Evolutionary conservation across 2,888 invertebrate species (phyloP), one percentile per base, ranked within the genome.

Genomic region (Onchidella celtica): DNA sequence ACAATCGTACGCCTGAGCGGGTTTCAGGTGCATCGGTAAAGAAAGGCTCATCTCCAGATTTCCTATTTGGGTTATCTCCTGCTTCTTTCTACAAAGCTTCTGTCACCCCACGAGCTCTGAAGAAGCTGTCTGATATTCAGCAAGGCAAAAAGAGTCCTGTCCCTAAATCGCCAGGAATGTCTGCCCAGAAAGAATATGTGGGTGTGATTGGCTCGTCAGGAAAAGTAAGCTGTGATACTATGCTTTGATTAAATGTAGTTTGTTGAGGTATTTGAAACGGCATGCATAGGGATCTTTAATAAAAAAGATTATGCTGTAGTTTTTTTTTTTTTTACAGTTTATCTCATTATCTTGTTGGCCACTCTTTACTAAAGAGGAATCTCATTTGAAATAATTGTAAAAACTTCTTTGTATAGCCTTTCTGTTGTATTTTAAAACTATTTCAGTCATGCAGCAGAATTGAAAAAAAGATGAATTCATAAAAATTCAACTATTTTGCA

Each of bases 61-160:
- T 80, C 27, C 57, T 77, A 27, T 80, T 78, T 65, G 70, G 77
- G 0, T n/a, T 84, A 34, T 84, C 84, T 66, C 84, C 84, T 11
- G 4, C 79, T 14, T 68, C 84, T 21, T 84, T 84, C 63, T 84
- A 84, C 75, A 79, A 72, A 70, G 38, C 73, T 63, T 69, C 81
- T 38, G 0, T 72, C 0, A 76, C 82, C n/a, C 72, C 72, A 14
- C 36, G 38, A 9, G 38, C 24, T 61, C 38, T 70, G 21, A 75
- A 63, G 32, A 73, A 59, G 29, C n/a, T 73, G 2, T 59, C 78
- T 27, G 70, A 69, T 57, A n/a, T 38, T 36, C 59, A 78, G 24
- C 38, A 65, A 61, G 70, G 6, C 14, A 63, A 61, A 17, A 29
- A 59, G 27, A 76, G 57, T 11, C 72, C 75, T 47, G 57, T 47